Conservation (phyloP, 2,888 invertebrate genomes). For the Mesoligia furuncula region DNA sequence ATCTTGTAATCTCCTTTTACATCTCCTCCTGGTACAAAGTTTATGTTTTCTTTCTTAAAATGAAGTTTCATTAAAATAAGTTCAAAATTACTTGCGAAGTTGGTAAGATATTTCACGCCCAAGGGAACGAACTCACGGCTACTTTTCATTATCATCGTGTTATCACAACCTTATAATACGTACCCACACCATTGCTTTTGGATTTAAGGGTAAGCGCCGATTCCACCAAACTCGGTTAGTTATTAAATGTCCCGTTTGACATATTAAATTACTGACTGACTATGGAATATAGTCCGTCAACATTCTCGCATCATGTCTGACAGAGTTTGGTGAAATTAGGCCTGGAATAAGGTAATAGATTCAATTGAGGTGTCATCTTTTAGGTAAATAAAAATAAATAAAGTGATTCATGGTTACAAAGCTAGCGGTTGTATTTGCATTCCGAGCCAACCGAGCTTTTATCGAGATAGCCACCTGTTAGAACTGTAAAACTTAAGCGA, state of each 20-base stretch:
- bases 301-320: background rate
- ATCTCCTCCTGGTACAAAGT: conserved; percentile 23
- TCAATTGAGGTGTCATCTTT: background rate
- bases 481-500: conserved; percentile 27
- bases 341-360: background rate
- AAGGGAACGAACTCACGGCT: conserved; percentile 26
- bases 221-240: conserved; percentile 5
- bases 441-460: background rate
- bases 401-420: conserved; percentile 17
- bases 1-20: conserved; percentile 32
- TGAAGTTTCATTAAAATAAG: conserved; percentile 53
- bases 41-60: conserved; percentile 39
- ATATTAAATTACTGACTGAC: background rate
- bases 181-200: background rate
- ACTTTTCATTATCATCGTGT: conserved; percentile 11
- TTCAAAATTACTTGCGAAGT: conserved; percentile 40
- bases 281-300: background rate
- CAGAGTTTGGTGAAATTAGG: background rate
- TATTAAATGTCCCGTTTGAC: background rate
- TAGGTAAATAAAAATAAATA: conserved; percentile 4
- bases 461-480: conserved; percentile 43
- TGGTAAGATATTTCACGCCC: conserved; percentile 32
- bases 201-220: background rate
- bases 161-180: conserved; percentile 18
- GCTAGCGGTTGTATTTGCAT: conserved; percentile 10